Base-by-base conservation (phyloP, 2,888 invertebrate species). In the Sipha maydis region DNA sequence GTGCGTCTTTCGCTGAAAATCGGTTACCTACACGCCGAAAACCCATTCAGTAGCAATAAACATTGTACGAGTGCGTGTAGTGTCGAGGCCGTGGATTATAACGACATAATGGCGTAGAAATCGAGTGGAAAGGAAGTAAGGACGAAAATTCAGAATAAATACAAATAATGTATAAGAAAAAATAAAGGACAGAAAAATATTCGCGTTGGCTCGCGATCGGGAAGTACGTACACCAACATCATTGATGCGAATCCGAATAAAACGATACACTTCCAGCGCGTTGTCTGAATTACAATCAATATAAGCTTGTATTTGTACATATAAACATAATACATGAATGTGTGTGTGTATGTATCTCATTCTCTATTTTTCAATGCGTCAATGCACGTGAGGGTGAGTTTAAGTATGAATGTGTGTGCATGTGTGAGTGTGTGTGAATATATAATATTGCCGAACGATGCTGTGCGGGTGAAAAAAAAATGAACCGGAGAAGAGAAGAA, bases 231-330 rank as follows among this genome's bases (percentile, higher is more conserved):
- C 28, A 38, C 19, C 3, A 8, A 25, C 28, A 28, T 19, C 79
- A 80, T 80, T 67, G 67, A 80, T 80, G 41, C 41, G 80, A 41
- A 80, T 67, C 80, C 80, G n/a, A 34, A 82, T 41, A 82, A 82
- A 82, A 82, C 80, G 80, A 82, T 82, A 69, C 41, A 41, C 38
- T 41, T 41, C 28, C 28, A 38, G 41, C 41, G 41, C 67, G 38
- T 80, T 25, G 80, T 67, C 80, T 21, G 67, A 41, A 82, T 34
- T 82, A 69, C 41, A 80, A 80, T 82, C 34, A 14, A 56, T 79
- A 25, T 56, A 31, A 14, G 61, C 7, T 21, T 69, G 69, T n/a
- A 17, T n/a, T 28, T n/a, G 7, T 41, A 28, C 28, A 41, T 28
- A 34, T 80, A 41, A 38, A 80, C 48, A 61, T 61, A 78, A 61